Percentiles rank a stretch among this genome's conserved stretches.
phyloP scores from a whole-genome alignment of 2,797 vertebrate species.

The Margarornis squamiger region DNA sequence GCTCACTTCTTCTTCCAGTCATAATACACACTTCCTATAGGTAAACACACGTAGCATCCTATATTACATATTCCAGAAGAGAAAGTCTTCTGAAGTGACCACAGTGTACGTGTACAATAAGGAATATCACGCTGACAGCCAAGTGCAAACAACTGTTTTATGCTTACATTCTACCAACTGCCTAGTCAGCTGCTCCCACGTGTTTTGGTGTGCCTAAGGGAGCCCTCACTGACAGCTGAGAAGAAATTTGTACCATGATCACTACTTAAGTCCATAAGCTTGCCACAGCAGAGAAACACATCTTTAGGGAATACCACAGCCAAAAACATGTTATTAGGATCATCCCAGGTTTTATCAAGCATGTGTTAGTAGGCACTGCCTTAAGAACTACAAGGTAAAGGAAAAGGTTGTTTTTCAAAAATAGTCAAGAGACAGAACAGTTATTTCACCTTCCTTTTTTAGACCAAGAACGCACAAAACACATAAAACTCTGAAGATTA shows the following conservation, averaged over 20 bases:
- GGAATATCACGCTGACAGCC: background rate
- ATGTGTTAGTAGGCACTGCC: background rate
- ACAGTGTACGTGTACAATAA: accelerated
- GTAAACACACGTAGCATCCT: background rate
- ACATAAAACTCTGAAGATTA: slow-evolving; percentile 61
- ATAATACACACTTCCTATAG: background rate
- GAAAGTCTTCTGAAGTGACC: background rate
- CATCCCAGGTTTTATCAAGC: background rate
- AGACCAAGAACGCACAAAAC: background rate
- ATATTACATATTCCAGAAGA: background rate
- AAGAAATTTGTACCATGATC: background rate
- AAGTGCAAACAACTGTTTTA: background rate
- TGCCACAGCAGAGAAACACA: background rate
- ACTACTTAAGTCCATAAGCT: background rate
- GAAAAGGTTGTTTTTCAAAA: slow-evolving; percentile 31
- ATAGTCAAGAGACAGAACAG: slow-evolving; percentile 56
- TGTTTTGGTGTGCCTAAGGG: background rate
- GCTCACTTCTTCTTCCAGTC: background rate
- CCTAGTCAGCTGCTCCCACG: background rate
- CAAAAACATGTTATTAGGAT: background rate
- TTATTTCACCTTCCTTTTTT: background rate
- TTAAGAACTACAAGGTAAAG: background rate
- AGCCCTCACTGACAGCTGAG: background rate
- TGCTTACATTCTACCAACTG: background rate
- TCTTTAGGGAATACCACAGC: background rate